Evolutionary conservation across 2,797 vertebrate species (phyloP).

Genomic region (Gambusia yucatana): DNA sequence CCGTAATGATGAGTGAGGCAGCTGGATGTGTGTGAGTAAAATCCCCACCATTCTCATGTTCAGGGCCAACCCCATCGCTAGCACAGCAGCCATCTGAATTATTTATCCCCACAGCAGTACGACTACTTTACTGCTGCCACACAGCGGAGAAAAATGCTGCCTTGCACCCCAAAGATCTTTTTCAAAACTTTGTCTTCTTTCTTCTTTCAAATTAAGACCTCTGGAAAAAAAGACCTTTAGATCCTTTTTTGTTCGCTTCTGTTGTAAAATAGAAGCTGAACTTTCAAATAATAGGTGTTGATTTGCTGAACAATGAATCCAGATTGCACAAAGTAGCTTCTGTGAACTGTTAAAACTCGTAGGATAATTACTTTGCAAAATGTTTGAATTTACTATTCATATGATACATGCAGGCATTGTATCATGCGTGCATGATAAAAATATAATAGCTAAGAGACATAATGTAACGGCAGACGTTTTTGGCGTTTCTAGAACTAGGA

Average conservation of each 20-base stretch:
- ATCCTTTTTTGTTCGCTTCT: conserved; percentile 12
- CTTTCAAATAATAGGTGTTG: conserved; percentile 58
- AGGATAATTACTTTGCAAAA: conserved; percentile 44
- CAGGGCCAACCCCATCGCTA: conserved; percentile 54
- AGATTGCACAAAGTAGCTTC: conserved; percentile 47
- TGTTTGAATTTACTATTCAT: conserved; percentile 60
- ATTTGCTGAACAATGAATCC: conserved; percentile 67
- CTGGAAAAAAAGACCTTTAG: conserved; percentile 27
- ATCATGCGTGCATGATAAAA: conserved; percentile 35
- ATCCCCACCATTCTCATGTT: conserved; percentile 30
- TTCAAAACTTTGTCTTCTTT: conserved; percentile 56
- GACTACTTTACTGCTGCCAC: conserved; percentile 56
- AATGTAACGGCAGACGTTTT: not conserved
- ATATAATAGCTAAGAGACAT: conserved; percentile 15
- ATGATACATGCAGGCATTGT: not conserved
- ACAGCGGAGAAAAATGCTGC: conserved; percentile 58
- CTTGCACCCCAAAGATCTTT: conserved; percentile 67
- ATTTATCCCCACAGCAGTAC: conserved; percentile 67
- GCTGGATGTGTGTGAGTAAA: conserved; percentile 15
- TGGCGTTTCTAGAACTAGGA: not conserved
- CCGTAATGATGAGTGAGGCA: conserved; percentile 44
- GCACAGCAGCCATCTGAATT: conserved; percentile 68
- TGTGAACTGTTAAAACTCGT: conserved; percentile 46
- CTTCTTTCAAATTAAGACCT: conserved; percentile 27
- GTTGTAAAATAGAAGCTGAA: conserved; percentile 49